phyloP scores from a whole-genome alignment of 2,113 vertebrate genomes.

The Solenodon paradoxus region DNA sequence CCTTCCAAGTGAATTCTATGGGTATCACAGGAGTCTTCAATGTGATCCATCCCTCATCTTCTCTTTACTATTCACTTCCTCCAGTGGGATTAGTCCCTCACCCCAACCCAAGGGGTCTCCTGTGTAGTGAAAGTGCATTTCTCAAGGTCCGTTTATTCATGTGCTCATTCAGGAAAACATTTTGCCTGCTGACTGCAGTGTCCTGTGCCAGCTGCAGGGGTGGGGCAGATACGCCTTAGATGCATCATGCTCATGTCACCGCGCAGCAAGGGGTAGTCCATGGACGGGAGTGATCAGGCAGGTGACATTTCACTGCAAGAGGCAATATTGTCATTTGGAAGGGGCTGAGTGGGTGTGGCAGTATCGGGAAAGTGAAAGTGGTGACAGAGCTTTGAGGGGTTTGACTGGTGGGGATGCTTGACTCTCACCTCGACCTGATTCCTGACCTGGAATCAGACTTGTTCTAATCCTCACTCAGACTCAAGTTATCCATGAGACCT shows the following conservation, averaged over 20 bases:
- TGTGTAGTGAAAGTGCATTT: background rate
- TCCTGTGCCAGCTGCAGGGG: background rate
- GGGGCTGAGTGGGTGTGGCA: background rate
- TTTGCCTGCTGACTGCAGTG: background rate
- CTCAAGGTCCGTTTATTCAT: background rate
- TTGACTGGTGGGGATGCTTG: background rate
- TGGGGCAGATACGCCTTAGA: background rate
- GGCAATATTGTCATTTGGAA: background rate
- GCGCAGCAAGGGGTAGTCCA: background rate
- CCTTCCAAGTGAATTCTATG: background rate
- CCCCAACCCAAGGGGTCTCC: background rate
- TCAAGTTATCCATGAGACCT: background rate
- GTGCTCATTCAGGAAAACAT: background rate
- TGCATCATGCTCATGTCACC: background rate
- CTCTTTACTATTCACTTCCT: background rate
- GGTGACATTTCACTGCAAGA: background rate
- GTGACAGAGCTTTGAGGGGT: background rate
- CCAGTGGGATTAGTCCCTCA: background rate
- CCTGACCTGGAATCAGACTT: background rate
- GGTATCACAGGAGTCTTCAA: background rate
- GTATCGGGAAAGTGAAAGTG: background rate
- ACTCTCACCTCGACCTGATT: background rate
- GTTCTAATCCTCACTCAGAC: background rate
- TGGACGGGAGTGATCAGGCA: background rate
- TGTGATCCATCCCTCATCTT: background rate